Base-by-base conservation (phyloP, 2,113 vertebrate genomes). In the Eurypyga helias region DNA sequence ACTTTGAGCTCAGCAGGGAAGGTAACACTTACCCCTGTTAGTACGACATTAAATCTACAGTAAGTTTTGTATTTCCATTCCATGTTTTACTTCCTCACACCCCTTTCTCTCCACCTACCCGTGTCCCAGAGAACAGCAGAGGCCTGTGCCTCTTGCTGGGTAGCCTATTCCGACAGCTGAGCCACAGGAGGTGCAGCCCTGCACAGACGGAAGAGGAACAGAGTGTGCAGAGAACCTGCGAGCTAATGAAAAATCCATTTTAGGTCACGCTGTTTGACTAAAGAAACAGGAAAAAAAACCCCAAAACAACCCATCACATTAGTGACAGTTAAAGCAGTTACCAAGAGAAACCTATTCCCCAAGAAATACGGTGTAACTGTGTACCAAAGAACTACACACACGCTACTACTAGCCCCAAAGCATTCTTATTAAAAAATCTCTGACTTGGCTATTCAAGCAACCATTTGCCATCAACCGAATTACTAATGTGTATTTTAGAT, bases 1-100 rank as follows among this genome's bases (percentile, higher is more conserved):
- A 98, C 96, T 98, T 97, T 88, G 83, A 97, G 96, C 96, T 96
- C 94, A 83, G 79, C 90, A 89, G 95, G 45, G 96, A 96, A 97
- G 97, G 96, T 96, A 97, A 97, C 95, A 96, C 92, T 95, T 86
- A 96, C 81, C 91, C 95, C 70, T 43, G 83, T 90, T 8, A 89
- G 57, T 87, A 57, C 87, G 89, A 96, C 93, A 97, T 96, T 92
- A 97, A 98, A 96, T 93, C 91, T 94, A 93, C 90, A 93, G 9
- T 93, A 96, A 96, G 96, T 94, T 98, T 97, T 97, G 87, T 95
- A 88, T 97, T 97, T 96, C 97, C 97, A 96, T 96, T 97, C 96
- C 96, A 90, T 3, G 19, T 92, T 97, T 87, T 86, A 83, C 95
- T 82, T 96, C 89, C 87, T 95, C 73, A 58, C 41, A 66, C 33